Conservation (phyloP, 2,113 vertebrate species). For the Pristiophorus japonicus region DNA sequence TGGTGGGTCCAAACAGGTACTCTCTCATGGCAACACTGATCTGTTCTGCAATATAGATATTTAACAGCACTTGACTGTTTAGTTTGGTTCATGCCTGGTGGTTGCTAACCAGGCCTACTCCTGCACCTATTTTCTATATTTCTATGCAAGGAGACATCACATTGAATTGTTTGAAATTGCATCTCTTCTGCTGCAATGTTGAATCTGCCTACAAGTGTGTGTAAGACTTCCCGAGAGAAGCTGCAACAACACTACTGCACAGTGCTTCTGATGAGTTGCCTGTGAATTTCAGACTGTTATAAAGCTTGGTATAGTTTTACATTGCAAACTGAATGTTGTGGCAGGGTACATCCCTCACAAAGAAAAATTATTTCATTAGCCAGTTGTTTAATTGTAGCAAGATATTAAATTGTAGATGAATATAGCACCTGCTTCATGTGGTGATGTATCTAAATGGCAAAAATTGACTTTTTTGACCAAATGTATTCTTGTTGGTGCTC, state of each 20-base stretch:
- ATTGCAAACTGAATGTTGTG: background rate
- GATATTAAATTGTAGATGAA: background rate
- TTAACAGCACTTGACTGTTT: background rate
- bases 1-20: too few species aligned
- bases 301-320: background rate
- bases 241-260: background rate
- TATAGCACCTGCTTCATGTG: background rate
- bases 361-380: background rate
- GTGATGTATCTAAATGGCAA: background rate
- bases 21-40: background rate
- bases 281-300: background rate
- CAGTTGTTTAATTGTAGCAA: too few species aligned
- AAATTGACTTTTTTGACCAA: background rate
- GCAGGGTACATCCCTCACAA: background rate
- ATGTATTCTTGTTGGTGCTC: too few species aligned
- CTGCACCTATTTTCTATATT: too few species aligned
- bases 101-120: too few species aligned
- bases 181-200: background rate
- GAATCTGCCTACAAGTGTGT: background rate
- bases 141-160: background rate
- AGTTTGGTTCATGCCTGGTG: background rate
- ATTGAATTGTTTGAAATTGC: background rate
- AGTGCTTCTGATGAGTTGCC: background rate
- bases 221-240: too few species aligned
- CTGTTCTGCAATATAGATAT: too few species aligned